These are phyloP conservation scores for Lagorchestes hirsutus DNA, from an alignment of 2,797 vertebrate genomes.

Conservation along the genomic window DNA sequence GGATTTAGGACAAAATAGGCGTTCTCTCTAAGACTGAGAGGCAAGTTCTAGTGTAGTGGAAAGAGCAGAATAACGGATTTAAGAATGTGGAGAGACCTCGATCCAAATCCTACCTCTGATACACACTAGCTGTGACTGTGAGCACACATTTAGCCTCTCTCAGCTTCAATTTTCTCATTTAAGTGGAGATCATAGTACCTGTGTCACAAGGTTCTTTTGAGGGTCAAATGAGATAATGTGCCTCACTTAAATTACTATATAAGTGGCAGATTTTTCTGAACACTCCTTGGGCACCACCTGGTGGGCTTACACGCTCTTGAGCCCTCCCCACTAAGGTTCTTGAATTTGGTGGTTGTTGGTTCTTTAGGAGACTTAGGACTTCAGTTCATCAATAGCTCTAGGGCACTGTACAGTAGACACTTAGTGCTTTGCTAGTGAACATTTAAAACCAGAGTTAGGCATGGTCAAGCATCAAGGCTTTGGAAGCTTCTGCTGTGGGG, in stretches of 20 bases:
- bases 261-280: not conserved
- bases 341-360: not conserved
- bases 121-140: not conserved
- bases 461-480: slow-evolving; percentile 23
- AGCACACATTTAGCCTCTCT: not conserved
- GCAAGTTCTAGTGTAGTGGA: not conserved
- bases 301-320: not conserved
- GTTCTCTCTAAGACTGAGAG: not conserved
- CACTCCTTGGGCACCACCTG: not conserved
- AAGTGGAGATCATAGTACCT: not conserved
- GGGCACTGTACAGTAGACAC: not conserved
- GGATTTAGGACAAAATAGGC: not conserved
- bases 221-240: not conserved
- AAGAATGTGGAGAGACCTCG: not conserved
- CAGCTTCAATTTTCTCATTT: not conserved
- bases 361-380: not conserved
- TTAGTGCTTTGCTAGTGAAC: not conserved
- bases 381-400: not conserved
- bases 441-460: not conserved
- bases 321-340: not conserved
- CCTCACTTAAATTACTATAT: not conserved
- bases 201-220: not conserved
- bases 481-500: slow-evolving; percentile 39
- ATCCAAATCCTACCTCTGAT: not conserved
- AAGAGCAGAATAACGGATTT: not conserved